A percentile compares a stretch with the other conserved stretches of the same genome.
These are phyloP conservation scores for Ceratina japonica DNA, from an alignment of 1,140 invertebrate species.

Conservation along the genomic window DNA sequence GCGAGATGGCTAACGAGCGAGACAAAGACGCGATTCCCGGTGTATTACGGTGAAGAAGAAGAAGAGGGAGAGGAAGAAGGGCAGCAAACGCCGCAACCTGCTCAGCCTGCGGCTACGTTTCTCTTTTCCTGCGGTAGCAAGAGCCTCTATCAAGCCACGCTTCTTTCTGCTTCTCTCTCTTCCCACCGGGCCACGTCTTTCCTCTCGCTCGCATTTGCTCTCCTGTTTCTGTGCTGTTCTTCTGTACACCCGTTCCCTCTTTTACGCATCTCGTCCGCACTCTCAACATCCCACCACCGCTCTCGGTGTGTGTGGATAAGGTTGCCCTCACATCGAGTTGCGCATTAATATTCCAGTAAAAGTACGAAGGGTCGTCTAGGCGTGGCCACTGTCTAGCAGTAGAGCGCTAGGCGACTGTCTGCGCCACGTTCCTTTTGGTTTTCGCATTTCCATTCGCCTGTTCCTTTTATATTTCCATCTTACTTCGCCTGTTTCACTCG, in stretches of 20 bases:
- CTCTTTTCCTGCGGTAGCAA: slow-evolving; percentile 74
- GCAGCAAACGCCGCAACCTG: slow-evolving; percentile 68
- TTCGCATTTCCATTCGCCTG: background rate
- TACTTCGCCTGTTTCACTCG: background rate
- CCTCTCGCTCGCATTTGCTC: background rate
- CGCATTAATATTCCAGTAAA: slow-evolving; percentile 70
- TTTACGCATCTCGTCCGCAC: background rate
- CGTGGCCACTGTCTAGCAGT: slow-evolving; percentile 49
- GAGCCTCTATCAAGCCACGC: slow-evolving; percentile 62
- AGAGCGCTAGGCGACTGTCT: background rate
- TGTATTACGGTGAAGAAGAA: slow-evolving; percentile 20
- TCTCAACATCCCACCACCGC: background rate
- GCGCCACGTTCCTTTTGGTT: background rate
- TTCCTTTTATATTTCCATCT: background rate
- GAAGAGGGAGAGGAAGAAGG: slow-evolving; percentile 39
- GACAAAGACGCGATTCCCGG: slow-evolving; percentile 21
- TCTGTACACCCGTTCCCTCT: background rate
- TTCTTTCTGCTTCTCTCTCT: slow-evolving; percentile 36
- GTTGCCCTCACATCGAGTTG: slow-evolving; percentile 57
- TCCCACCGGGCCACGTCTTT: background rate
- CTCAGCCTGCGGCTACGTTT: slow-evolving; percentile 72
- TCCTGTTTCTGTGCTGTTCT: background rate
- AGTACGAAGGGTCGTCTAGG: slow-evolving; percentile 60
- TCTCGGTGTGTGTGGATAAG: background rate
- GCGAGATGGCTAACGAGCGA: slow-evolving; percentile 43